Evolutionary conservation across 2,113 vertebrate genomes (phyloP), one percentile per base, ranked within the genome.

Genomic region (Vulpes lagopus): DNA sequence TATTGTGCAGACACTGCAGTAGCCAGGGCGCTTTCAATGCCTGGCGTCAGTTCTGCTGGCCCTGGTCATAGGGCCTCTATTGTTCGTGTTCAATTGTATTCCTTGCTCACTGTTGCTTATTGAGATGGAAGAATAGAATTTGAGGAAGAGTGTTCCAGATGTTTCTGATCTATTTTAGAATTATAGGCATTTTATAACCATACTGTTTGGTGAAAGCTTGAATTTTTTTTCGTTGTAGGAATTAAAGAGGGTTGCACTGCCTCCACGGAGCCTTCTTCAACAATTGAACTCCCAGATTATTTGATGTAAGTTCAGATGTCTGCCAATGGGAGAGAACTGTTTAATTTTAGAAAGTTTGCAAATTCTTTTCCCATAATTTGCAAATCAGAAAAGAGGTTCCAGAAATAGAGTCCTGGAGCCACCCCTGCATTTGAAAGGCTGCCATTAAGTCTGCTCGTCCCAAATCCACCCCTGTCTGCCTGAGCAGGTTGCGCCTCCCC

Each of bases 271-370:
- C 95, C 99, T 91, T 99, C 99, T 85, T 98, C 99, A 96, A 98
- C 99, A 86, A 98, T 96, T 51, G 98, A 99, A 95, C 98, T 98
- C n/a, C 99, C 99, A 30, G 99, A 99, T 98, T 99, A 99, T 96
- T 97, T 99, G 86, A 85, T 96, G 99, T 99, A 98, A 99, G 99
- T 99, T 86, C 95, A 91, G 92, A 51, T 11, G 62, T 86, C 93
- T 38, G 82, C 87, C 86, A 64, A 0, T 91, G 67, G 38, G 92
- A 94, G 35, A 96, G 27, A 82, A 67, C 51, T 38, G 51, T 96
- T 96, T 96, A 95, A 96, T 93, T 97, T 96, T 97, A 97, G 96
- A 94, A 97, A 94, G 71, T 97, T 74, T 94, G 73, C 65, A 86
- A 91, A 95, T 94, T 97, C 81, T 97, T 94, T 97, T 96, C 90